Evolutionary conservation across 2,888 invertebrate species (phyloP).

Genomic region (Epirrhoe tristata): DNA sequence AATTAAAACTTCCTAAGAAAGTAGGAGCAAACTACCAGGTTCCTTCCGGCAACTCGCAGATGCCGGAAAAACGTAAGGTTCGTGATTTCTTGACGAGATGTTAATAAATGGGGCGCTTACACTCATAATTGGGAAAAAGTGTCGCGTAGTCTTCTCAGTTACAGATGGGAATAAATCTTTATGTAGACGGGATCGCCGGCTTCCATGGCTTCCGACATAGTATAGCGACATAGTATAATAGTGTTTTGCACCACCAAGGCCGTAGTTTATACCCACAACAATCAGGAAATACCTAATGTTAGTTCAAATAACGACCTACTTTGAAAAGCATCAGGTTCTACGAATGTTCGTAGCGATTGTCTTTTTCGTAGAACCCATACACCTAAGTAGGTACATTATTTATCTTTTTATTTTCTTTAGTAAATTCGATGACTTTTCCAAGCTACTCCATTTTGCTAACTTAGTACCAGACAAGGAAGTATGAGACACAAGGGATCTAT

Average conservation of each 20-base stretch:
- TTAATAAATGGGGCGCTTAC: slow-evolving; percentile 82
- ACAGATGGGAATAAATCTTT: slow-evolving; percentile 85
- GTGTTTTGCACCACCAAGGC: not conserved
- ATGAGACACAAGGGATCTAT: too few relatives aligned
- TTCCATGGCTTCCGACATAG: slow-evolving; percentile 20
- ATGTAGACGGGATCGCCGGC: slow-evolving; percentile 75
- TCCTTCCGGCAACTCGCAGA: slow-evolving; percentile 23
- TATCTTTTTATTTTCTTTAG: too few relatives aligned
- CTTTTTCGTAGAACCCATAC: slow-evolving; percentile 1
- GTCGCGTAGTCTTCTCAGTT: slow-evolving; percentile 83
- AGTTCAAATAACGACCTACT: too few relatives aligned
- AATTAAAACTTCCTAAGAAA: slow-evolving; percentile 55
- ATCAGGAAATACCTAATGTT: too few relatives aligned
- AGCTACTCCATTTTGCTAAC: too few relatives aligned
- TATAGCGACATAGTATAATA: slow-evolving; percentile 13
- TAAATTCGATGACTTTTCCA: too few relatives aligned
- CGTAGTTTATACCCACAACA: too few relatives aligned
- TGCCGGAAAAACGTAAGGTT: slow-evolving; percentile 49
- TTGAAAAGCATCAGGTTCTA: not conserved
- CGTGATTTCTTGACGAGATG: slow-evolving; percentile 80
- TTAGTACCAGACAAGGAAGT: too few relatives aligned
- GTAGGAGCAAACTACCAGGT: slow-evolving; percentile 36
- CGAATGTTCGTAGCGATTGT: slow-evolving; percentile 4
- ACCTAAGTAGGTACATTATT: too few relatives aligned
- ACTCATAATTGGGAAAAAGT: slow-evolving; percentile 84